Evolutionary conservation across 1,140 invertebrate genomes (phyloP).

Genomic region (Lerema accius): DNA sequence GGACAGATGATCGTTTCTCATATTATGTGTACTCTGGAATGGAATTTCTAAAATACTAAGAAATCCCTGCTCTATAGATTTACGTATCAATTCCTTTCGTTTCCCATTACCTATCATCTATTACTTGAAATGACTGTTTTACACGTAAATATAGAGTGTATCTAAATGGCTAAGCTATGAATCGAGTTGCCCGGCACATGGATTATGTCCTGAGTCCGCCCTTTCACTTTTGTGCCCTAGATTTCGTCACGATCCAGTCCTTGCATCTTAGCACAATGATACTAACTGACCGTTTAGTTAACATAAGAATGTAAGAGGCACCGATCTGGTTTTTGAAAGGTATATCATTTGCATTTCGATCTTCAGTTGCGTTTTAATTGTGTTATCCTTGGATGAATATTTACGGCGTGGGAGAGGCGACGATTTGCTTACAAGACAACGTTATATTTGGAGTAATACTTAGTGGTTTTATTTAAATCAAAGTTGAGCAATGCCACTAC

Average conservation of each 20-base stretch:
- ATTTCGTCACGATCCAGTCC: conserved; percentile 30
- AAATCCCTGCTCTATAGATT: too few species aligned
- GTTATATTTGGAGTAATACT: too few species aligned
- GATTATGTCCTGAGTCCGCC: conserved; percentile 28
- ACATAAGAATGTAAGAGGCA: conserved; percentile 28
- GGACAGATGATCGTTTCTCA: too few species aligned
- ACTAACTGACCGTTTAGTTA: conserved; percentile 28
- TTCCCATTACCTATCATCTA: not conserved
- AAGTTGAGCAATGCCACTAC: too few species aligned
- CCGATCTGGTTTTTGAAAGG: conserved; percentile 15
- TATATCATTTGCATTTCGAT: not conserved
- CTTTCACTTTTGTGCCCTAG: conserved; percentile 34
- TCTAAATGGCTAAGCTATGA: conserved; percentile 15
- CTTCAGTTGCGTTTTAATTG: too few species aligned
- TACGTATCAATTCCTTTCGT: too few species aligned
- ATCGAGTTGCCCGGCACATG: conserved; percentile 24
- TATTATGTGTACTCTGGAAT: too few species aligned
- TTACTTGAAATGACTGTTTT: conserved; percentile 2
- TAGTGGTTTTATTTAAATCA: too few species aligned
- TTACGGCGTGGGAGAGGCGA: too few species aligned
- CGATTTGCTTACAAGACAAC: too few species aligned
- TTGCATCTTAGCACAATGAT: conserved; percentile 29
- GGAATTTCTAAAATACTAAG: too few species aligned
- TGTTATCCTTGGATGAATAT: too few species aligned
- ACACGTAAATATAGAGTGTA: conserved; percentile 1